A percentile compares a stretch with the other conserved stretches of the same genome.
phyloP scores from a whole-genome alignment of 2,888 invertebrate species.

The Dryocosmus kuriphilus region DNA sequence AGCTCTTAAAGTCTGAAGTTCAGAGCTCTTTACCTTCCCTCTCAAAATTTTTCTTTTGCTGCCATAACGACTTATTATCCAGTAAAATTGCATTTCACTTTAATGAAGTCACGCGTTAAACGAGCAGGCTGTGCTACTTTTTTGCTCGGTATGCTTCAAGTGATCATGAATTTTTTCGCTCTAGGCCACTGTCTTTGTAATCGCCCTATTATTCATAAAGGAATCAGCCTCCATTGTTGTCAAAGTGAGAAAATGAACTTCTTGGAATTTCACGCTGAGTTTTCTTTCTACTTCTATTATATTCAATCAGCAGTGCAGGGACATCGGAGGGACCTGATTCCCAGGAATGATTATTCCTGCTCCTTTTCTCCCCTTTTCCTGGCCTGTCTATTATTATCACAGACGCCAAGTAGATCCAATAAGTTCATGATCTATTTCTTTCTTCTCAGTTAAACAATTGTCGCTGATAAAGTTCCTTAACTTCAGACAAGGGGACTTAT shows the following conservation, averaged over 20 bases:
- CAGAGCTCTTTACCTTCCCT: background rate
- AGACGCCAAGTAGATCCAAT: background rate
- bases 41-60: background rate
- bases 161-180: slow-evolving; percentile 16
- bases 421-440: slow-evolving; percentile 14
- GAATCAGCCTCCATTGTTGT: slow-evolving; percentile 22
- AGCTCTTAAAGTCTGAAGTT: background rate
- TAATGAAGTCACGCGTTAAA: slow-evolving; percentile 7
- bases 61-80: background rate
- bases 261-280: background rate
- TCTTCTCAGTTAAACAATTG: slow-evolving; percentile 34
- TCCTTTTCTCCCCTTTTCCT: background rate
- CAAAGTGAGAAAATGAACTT: slow-evolving; percentile 25
- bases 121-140: background rate
- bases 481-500: slow-evolving; percentile 6
- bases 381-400: background rate
- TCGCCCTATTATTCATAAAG: slow-evolving; percentile 9
- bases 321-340: background rate
- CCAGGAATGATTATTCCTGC: background rate
- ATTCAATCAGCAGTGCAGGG: background rate
- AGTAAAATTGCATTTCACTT: background rate
- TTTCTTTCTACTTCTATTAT: background rate
- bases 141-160: slow-evolving; percentile 5
- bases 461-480: slow-evolving; percentile 9
- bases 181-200: slow-evolving; percentile 2